Percentiles rank a stretch among this genome's conserved stretches.
phyloP scores from a whole-genome alignment of 2,797 vertebrate species.

The Aulostomus chinensis region DNA sequence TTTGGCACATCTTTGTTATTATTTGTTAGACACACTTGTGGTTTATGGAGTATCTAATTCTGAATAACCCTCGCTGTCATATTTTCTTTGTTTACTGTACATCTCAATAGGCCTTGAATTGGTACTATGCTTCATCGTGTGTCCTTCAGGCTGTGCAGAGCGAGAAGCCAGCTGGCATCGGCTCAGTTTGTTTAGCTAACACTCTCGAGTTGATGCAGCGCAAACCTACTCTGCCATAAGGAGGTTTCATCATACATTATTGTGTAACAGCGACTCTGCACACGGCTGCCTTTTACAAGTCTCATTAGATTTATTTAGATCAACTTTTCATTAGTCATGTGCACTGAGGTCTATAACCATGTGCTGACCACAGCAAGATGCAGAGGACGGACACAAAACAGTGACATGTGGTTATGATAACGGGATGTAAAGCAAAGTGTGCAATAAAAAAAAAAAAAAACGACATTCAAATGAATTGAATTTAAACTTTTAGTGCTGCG shows the following conservation, averaged over 20 bases:
- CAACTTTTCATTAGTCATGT: constrained; percentile 33
- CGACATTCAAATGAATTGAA: too few relatives aligned
- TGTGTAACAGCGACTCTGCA: constrained; percentile 33
- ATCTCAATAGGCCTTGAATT: constrained; percentile 35
- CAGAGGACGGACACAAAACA: too few relatives aligned
- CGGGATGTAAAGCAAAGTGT: too few relatives aligned
- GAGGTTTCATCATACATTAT: constrained; percentile 40
- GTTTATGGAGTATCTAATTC: constrained; percentile 34
- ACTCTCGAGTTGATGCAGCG: constrained; percentile 41
- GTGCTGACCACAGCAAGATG: constrained; percentile 40
- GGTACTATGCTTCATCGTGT: constrained; percentile 46
- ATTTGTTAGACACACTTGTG: constrained; percentile 22
- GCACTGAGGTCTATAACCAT: constrained; percentile 15
- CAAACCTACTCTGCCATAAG: constrained; percentile 47
- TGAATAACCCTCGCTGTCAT: constrained; percentile 33
- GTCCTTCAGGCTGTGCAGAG: constrained; percentile 55
- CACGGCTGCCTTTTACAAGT: constrained; percentile 9
- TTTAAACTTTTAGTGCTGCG: too few relatives aligned
- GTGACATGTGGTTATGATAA: too few relatives aligned
- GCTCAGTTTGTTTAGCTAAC: constrained; percentile 64
- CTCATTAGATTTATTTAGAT: constrained; percentile 28
- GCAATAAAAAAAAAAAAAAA: too few relatives aligned
- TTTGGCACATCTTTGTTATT: constrained; percentile 26
- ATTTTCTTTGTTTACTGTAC: constrained; percentile 22
- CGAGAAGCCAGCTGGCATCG: constrained; percentile 65